phyloP scores from a whole-genome alignment of 2,888 invertebrate genomes.

The Eupithecia tripunctaria region DNA sequence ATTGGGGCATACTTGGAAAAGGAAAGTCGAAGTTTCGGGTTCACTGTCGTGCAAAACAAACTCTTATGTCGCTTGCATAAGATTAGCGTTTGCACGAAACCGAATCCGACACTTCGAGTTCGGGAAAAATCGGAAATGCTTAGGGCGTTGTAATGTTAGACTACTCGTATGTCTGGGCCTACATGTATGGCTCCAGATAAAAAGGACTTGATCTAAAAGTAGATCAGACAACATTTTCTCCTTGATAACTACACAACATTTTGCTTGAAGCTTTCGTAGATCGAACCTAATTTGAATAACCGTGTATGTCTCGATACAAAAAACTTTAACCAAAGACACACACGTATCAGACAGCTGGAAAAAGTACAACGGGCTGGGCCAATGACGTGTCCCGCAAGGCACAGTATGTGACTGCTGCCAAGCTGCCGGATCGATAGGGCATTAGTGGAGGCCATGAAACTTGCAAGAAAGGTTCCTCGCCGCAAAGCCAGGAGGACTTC shows the following conservation, averaged over 20 bases:
- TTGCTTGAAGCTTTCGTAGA: not conserved
- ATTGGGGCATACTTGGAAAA: no score
- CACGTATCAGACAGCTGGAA: not conserved
- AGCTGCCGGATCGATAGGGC: conserved; percentile 73
- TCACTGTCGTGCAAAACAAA: no score
- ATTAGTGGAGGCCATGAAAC: conserved; percentile 60
- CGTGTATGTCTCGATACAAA: not conserved
- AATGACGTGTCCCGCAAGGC: conserved; percentile 68
- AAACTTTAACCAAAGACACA: not conserved
- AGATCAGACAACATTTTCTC: not conserved
- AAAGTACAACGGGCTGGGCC: conserved; percentile 35
- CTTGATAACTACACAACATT: not conserved
- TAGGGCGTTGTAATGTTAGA: not conserved
- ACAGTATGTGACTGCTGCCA: conserved; percentile 74
- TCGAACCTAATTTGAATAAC: not conserved
- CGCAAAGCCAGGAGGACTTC: conserved; percentile 8
- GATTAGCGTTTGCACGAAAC: no score
- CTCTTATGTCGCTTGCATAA: no score
- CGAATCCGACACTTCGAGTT: no score
- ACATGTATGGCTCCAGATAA: no score
- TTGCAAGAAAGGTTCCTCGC: conserved; percentile 7
- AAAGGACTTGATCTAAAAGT: no score
- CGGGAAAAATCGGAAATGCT: no score
- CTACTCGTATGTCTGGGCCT: not conserved
- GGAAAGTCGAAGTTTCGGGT: no score